These are phyloP conservation scores for Ellobium chinense DNA, from an alignment of 2,888 invertebrate genomes.

Conservation along the genomic window DNA sequence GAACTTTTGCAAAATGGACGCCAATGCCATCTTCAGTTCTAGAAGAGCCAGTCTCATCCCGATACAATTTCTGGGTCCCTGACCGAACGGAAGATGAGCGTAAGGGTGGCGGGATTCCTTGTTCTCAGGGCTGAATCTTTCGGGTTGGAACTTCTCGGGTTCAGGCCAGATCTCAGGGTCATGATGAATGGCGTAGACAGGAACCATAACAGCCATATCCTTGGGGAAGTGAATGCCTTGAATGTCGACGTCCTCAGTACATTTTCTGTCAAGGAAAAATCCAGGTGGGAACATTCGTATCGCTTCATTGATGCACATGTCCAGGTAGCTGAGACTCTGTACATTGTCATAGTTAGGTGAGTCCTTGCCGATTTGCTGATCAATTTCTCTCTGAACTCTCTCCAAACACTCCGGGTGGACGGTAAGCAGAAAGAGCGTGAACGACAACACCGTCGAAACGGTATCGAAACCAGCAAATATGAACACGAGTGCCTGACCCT, in stretches of 20 bases:
- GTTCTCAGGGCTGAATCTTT: slow-evolving; percentile 33
- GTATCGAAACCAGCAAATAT: slow-evolving; percentile 47
- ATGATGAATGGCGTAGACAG: slow-evolving; percentile 49
- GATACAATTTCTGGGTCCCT: slow-evolving; percentile 16
- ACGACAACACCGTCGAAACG: slow-evolving; percentile 45
- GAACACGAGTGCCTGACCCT: too few species aligned
- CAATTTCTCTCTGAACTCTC: slow-evolving; percentile 49
- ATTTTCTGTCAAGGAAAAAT: slow-evolving; percentile 33
- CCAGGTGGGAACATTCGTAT: slow-evolving; percentile 53
- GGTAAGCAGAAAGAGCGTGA: slow-evolving; percentile 48
- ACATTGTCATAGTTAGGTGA: slow-evolving; percentile 48
- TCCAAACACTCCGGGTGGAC: slow-evolving; percentile 47
- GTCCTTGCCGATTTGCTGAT: slow-evolving; percentile 29
- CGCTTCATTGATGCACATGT: slow-evolving; percentile 56
- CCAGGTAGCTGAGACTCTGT: slow-evolving; percentile 53
- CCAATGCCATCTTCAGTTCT: not conserved
- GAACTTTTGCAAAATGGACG: not conserved
- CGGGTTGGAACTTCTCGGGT: slow-evolving; percentile 51
- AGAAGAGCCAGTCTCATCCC: slow-evolving; percentile 7
- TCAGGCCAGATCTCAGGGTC: slow-evolving; percentile 46
- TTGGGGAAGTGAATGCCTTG: slow-evolving; percentile 49
- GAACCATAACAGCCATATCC: slow-evolving; percentile 45
- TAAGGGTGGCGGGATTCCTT: not conserved
- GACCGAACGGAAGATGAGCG: slow-evolving; percentile 11
- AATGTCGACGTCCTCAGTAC: slow-evolving; percentile 43